Percentiles rank a stretch among this genome's conserved stretches.
These are phyloP conservation scores for Leptinotarsa undecemlineata DNA, from an alignment of 1,140 invertebrate genomes.

Conservation along the genomic window DNA sequence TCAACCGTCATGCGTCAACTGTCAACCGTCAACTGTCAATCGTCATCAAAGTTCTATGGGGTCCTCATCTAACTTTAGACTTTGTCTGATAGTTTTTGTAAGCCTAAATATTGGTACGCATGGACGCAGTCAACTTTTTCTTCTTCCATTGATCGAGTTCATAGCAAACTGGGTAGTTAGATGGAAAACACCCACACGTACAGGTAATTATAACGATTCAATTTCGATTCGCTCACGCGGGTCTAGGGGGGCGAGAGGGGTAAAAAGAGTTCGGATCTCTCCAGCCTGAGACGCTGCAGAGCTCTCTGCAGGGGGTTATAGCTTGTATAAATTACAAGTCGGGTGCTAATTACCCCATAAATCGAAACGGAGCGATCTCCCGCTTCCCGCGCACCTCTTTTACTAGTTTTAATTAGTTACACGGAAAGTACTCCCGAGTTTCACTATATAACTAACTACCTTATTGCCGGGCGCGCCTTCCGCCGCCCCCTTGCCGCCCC, in stretches of 20 bases:
- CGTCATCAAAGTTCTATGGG: not conserved
- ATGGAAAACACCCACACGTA: not conserved
- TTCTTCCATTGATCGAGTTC: not conserved
- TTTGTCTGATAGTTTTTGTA: not conserved
- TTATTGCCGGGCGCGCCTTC: conserved; percentile 26
- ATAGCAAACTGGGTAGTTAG: not conserved
- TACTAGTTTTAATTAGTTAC: conserved; percentile 51
- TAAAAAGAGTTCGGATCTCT: not conserved
- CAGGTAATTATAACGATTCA: conserved; percentile 43
- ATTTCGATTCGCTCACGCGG: conserved; percentile 32
- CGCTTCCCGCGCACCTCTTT: conserved; percentile 40
- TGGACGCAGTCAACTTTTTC: not conserved
- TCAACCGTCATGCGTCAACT: no score
- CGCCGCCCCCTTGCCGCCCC: not conserved
- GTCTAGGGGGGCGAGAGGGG: not conserved
- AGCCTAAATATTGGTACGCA: not conserved
- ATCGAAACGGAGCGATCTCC: conserved; percentile 35
- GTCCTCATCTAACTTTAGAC: not conserved
- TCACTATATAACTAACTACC: conserved; percentile 39
- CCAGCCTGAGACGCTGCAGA: conserved; percentile 32
- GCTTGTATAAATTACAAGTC: conserved; percentile 50
- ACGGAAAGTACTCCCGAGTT: conserved; percentile 46
- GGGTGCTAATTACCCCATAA: conserved; percentile 50
- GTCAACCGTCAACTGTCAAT: no score
- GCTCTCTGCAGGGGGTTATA: conserved; percentile 37